Conservation (phyloP, 2,888 invertebrate genomes). For the Mellilla xanthometata region DNA sequence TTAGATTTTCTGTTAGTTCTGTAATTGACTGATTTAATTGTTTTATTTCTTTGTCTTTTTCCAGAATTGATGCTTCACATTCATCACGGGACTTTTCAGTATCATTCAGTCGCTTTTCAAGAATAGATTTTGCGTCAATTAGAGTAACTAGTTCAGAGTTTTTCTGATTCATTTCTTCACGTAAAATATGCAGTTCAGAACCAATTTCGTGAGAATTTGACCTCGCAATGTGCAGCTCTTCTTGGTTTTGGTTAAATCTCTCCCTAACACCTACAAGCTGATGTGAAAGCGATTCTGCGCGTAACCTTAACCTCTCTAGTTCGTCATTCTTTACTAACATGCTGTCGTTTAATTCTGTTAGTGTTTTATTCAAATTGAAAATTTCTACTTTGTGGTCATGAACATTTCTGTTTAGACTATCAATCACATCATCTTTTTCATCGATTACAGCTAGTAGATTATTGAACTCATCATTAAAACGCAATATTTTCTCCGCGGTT, state of each 20-base stretch:
- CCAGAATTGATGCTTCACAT: constrained; percentile 42
- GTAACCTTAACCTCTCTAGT: constrained; percentile 49
- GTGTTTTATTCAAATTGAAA: constrained; percentile 41
- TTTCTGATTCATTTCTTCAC: constrained; percentile 52
- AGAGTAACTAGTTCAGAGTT: constrained; percentile 33
- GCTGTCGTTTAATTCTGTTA: constrained; percentile 48
- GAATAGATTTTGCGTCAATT: neutral
- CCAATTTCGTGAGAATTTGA: constrained; percentile 54
- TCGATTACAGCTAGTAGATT: constrained; percentile 58
- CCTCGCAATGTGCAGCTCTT: constrained; percentile 51
- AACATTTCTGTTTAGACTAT: constrained; percentile 51
- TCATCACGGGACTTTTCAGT: constrained; percentile 40
- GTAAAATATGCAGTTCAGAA: constrained; percentile 47
- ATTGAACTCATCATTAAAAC: constrained; percentile 67
- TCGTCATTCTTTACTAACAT: constrained; percentile 52
- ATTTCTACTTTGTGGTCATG: constrained; percentile 45
- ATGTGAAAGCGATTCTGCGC: constrained; percentile 39
- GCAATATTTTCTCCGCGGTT: constrained; percentile 55
- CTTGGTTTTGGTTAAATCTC: constrained; percentile 41
- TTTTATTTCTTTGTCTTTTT: constrained; percentile 65
- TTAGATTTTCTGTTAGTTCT: constrained; percentile 54
- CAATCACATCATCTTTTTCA: constrained; percentile 67
- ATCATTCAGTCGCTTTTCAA: constrained; percentile 35
- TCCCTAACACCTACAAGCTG: constrained; percentile 28
- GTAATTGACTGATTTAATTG: constrained; percentile 60